A percentile compares a stretch with the other conserved stretches of the same genome.
Conservation (phyloP, 2,797 vertebrate species). For the Sebastes trivittatus region DNA sequence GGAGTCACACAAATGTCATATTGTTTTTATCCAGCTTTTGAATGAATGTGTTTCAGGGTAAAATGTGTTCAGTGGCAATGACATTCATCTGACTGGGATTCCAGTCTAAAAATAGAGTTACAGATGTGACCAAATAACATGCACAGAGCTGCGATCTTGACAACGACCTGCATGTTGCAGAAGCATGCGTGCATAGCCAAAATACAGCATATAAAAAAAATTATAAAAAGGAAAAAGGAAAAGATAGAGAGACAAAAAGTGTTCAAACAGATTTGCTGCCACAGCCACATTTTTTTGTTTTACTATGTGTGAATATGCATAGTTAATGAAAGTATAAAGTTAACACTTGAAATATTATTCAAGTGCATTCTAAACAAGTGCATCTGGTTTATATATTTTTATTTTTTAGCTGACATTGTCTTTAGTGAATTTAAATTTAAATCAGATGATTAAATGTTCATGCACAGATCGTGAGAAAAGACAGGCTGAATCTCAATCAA, state of each 20-base stretch:
- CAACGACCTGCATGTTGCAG: not conserved
- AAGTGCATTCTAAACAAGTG: constrained; percentile 14
- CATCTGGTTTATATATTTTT: not conserved
- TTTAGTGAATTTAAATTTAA: constrained; percentile 25
- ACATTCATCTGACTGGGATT: constrained; percentile 42
- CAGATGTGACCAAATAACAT: constrained; percentile 49
- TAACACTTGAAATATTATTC: not conserved
- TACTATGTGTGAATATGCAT: not conserved
- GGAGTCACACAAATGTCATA: constrained; percentile 3
- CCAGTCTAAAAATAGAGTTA: constrained; percentile 52
- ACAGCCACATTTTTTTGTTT: not conserved
- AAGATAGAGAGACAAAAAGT: not conserved
- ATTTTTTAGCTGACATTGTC: constrained; percentile 29
- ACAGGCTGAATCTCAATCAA: constrained; percentile 1
- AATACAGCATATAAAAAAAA: not conserved
- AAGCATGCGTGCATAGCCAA: not conserved
- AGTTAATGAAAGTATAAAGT: not conserved
- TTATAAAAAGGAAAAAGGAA: not conserved
- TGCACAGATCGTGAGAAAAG: not conserved
- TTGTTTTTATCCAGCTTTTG: constrained; percentile 19
- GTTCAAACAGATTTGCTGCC: not conserved
- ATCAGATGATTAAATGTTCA: constrained; percentile 36
- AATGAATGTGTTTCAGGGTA: constrained; percentile 22
- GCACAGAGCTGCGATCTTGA: not conserved
- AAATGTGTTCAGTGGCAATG: constrained; percentile 34